phyloP scores from a whole-genome alignment of 2,797 vertebrate species.

The Clarias fuscus region DNA sequence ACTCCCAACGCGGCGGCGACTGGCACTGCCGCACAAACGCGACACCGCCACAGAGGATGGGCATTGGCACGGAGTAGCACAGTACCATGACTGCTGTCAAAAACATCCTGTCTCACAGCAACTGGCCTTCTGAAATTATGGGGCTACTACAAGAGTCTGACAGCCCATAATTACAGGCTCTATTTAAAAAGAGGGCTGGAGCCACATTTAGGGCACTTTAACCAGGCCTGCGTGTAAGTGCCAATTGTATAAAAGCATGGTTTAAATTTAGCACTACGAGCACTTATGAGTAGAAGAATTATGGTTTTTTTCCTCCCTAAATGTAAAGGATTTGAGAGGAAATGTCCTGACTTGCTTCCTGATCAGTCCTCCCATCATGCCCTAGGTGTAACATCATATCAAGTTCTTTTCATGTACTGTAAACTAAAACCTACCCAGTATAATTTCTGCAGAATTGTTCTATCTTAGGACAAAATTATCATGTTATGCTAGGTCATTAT shows the following conservation, averaged over 20 bases:
- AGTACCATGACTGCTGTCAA: constrained; percentile 63
- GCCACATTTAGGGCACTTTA: constrained; percentile 49
- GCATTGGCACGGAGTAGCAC: constrained; percentile 44
- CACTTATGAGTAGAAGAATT: constrained; percentile 24
- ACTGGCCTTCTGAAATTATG: constrained; percentile 70
- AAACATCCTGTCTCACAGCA: constrained; percentile 68
- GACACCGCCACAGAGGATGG: constrained; percentile 14
- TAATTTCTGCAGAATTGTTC: neutral
- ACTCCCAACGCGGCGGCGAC: neutral
- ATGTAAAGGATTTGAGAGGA: constrained; percentile 31
- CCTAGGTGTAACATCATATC: neutral
- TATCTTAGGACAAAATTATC: neutral
- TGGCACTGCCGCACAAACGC: neutral
- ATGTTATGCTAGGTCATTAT: neutral
- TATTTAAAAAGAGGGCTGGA: constrained; percentile 68
- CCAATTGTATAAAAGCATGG: constrained; percentile 49
- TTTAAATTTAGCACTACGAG: constrained; percentile 44
- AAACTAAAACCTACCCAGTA: neutral
- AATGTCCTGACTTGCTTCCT: constrained; percentile 42
- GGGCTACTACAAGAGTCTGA: constrained; percentile 61
- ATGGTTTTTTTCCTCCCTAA: neutral
- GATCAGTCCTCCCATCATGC: constrained; percentile 13
- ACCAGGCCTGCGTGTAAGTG: constrained; percentile 39
- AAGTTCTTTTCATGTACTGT: neutral
- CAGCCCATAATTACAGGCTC: constrained; percentile 75